phyloP scores from a whole-genome alignment of 2,888 invertebrate genomes.

The Cinara cedri region DNA sequence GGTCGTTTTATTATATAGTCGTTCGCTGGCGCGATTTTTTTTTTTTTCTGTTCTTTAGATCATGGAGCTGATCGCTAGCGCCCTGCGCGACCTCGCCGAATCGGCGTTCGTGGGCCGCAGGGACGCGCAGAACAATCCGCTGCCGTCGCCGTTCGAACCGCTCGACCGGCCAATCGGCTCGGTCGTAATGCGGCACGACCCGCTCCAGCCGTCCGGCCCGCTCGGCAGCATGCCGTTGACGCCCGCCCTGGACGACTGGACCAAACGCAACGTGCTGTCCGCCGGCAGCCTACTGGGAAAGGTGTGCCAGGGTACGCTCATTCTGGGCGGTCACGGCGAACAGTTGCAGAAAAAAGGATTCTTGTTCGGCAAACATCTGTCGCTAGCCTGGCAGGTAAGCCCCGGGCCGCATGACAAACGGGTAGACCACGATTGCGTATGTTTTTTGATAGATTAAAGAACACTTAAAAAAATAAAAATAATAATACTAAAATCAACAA shows the following conservation, averaged over 20 bases:
- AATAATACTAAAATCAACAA: too few species aligned
- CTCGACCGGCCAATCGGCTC: conserved; percentile 40
- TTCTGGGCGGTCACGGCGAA: conserved; percentile 81
- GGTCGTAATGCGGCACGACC: conserved; percentile 22
- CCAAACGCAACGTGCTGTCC: conserved; percentile 77
- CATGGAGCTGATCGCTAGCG: conserved; percentile 86
- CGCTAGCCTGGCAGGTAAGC: conserved; percentile 84
- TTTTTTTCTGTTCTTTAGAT: conserved; percentile 67
- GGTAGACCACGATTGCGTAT: too few species aligned
- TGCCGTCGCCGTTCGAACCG: conserved; percentile 72
- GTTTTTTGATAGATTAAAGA: too few species aligned
- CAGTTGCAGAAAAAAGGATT: conserved; percentile 81
- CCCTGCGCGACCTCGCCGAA: conserved; percentile 87
- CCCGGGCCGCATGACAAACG: too few species aligned
- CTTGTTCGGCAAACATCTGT: conserved; percentile 84
- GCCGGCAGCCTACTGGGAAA: conserved; percentile 80
- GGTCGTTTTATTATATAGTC: too few species aligned
- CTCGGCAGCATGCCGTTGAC: conserved; percentile 49
- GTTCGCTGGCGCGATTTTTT: too few species aligned
- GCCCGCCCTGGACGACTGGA: conserved; percentile 76
- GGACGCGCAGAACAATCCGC: conserved; percentile 83
- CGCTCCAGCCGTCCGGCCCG: conserved; percentile 44
- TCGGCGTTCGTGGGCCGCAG: conserved; percentile 86
- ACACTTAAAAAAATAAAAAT: too few species aligned
- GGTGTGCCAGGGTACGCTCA: conserved; percentile 85